Percentiles rank a stretch among this genome's conserved stretches.
Evolutionary conservation across 2,113 vertebrate genomes (phyloP).

Genomic region (Psettodes erumei): DNA sequence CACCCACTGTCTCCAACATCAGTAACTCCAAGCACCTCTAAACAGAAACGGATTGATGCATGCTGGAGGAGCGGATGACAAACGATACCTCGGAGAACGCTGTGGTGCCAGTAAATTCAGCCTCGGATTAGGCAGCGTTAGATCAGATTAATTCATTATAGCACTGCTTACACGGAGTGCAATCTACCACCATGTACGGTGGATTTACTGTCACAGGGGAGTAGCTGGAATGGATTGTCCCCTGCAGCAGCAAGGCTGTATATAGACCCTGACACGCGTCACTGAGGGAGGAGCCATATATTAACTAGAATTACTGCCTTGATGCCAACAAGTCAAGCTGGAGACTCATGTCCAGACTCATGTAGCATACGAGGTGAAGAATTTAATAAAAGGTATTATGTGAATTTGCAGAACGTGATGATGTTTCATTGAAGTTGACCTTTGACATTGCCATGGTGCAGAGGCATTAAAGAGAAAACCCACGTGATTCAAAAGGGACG

Average conservation of each 20-base stretch:
- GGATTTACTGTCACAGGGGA: slow-evolving; percentile 8
- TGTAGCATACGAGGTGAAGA: too few relatives aligned
- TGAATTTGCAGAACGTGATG: too few relatives aligned
- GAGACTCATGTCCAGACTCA: background rate
- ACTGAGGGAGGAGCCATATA: background rate
- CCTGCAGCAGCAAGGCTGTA: slow-evolving; percentile 10
- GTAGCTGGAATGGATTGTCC: slow-evolving; percentile 1
- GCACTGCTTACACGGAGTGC: background rate
- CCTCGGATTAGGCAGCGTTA: slow-evolving; percentile 2
- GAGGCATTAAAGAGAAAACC: too few relatives aligned
- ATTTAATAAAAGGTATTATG: too few relatives aligned
- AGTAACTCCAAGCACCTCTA: slow-evolving; percentile 28
- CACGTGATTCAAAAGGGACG: background rate
- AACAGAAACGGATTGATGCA: slow-evolving; percentile 19
- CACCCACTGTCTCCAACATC: slow-evolving; percentile 25
- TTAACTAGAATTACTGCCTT: background rate
- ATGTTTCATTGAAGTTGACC: too few relatives aligned
- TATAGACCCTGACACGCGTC: slow-evolving; percentile 17
- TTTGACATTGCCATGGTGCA: too few relatives aligned
- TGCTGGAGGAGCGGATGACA: slow-evolving; percentile 27
- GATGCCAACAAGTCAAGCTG: background rate
- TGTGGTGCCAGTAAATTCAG: slow-evolving; percentile 43
- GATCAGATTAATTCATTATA: slow-evolving; percentile 18
- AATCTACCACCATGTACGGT: background rate
- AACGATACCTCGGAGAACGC: slow-evolving; percentile 19